phyloP scores from a whole-genome alignment of 1,140 invertebrate species.

The Steinernema feltiae region DNA sequence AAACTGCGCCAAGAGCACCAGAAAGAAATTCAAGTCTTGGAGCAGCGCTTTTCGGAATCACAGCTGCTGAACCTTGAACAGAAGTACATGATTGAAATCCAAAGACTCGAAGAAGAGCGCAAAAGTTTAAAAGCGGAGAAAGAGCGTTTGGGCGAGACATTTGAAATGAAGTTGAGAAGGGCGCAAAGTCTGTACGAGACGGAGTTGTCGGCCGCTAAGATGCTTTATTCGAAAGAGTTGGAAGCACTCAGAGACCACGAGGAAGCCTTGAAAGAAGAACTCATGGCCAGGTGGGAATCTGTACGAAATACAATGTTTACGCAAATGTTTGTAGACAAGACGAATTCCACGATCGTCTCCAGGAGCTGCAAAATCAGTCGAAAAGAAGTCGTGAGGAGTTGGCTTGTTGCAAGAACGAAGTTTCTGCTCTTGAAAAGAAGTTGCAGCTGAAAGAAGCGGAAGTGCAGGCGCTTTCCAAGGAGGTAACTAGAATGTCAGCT shows the following conservation, averaged over 20 bases:
- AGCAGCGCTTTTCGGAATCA: constrained; percentile 52
- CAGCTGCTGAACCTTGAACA: constrained; percentile 55
- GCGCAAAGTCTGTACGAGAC: constrained; percentile 55
- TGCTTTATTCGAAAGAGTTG: constrained; percentile 50
- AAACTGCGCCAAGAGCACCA: constrained; percentile 56
- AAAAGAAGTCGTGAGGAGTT: constrained; percentile 50
- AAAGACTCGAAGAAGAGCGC: constrained; percentile 53
- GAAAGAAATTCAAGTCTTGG: constrained; percentile 53
- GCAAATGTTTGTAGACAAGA: constrained; percentile 47
- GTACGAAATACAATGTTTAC: background rate
- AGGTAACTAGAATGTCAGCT: constrained; percentile 30
- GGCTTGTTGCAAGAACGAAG: constrained; percentile 46
- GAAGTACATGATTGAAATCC: constrained; percentile 57
- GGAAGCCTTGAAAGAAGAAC: constrained; percentile 55
- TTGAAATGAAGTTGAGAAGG: constrained; percentile 53
- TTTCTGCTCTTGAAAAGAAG: constrained; percentile 46
- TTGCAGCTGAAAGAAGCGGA: constrained; percentile 50
- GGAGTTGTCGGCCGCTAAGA: constrained; percentile 52
- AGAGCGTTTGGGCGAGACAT: constrained; percentile 53
- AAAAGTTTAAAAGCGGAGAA: constrained; percentile 53
- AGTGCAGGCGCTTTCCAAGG: constrained; percentile 46
- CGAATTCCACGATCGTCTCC: constrained; percentile 53
- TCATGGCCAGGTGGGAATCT: constrained; percentile 43
- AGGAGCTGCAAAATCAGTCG: constrained; percentile 52
- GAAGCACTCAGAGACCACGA: constrained; percentile 56